phyloP scores from a whole-genome alignment of 2,888 invertebrate genomes.

The Eristalis tenax region DNA sequence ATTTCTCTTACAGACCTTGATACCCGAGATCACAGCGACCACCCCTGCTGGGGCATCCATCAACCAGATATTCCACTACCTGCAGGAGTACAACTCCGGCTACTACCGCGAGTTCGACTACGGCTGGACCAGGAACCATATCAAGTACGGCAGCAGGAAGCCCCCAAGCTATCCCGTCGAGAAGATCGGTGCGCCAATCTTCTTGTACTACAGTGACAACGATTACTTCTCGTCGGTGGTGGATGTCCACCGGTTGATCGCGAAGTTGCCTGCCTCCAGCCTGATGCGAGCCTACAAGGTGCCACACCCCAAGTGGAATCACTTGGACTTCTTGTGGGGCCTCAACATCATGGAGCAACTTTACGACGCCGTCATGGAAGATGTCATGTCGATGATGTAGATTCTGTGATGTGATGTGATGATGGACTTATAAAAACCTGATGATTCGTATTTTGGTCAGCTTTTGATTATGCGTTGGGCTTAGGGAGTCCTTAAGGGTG shows the following conservation, averaged over 20 bases:
- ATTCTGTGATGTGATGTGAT: neutral
- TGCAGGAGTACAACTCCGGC: constrained; percentile 76
- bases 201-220: constrained; percentile 77
- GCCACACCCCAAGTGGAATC: constrained; percentile 76
- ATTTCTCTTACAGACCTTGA: constrained; percentile 68
- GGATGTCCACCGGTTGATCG: constrained; percentile 75
- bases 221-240: constrained; percentile 76
- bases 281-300: constrained; percentile 74
- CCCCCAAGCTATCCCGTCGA: constrained; percentile 74
- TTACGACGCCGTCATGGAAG: constrained; percentile 75
- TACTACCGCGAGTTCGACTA: constrained; percentile 76
- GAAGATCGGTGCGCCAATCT: constrained; percentile 74
- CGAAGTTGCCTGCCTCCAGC: constrained; percentile 68
- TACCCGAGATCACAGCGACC: constrained; percentile 76
- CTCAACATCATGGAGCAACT: constrained; percentile 74
- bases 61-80: constrained; percentile 76
- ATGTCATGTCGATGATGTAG: constrained; percentile 56
- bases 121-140: constrained; percentile 73
- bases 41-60: constrained; percentile 76
- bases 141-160: constrained; percentile 72
- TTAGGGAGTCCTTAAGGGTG: too few species aligned
- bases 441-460: neutral
- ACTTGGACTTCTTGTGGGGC: constrained; percentile 78
- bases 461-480: too few species aligned
- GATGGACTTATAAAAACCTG: neutral